Evolutionary conservation across 1,140 invertebrate species (phyloP), one percentile per base, ranked within the genome.

Genomic region (Penaeus chinensis): DNA sequence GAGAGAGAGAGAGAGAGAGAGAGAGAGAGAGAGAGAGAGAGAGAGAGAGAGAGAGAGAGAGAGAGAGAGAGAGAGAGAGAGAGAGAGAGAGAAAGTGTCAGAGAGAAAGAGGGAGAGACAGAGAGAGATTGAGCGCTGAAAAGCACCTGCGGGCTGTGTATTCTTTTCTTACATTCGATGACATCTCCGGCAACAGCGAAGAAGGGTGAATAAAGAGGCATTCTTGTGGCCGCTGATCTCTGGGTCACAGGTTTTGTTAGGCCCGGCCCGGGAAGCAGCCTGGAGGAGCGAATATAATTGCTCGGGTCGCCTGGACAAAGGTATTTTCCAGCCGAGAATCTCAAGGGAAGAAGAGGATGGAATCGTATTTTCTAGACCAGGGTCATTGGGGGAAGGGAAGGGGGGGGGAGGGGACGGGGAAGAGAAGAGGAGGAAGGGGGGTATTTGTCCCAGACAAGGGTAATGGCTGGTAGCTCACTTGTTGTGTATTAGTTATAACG

Each of bases 221-320:
- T 22, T 24, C 76, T 54, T 54, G 54, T 54, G 54, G 54, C 54
- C 54, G 54, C 54, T 11, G 54, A 54, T 11, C 54, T 54, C 54
- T 54, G 54, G 54, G 54, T 54, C 54, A 54, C 54, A 54, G 54
- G 54, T 54, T 54, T 54, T 54, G 54, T 54, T 54, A 54, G 54
- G 22, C 76, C 42, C 27, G 37, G 13, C 24, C 42, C 4, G 54
- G 76, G 13, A 22, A 54, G 37, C 22, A 8, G 65, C 82, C 82
- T 74, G 62, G 82, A 69, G 82, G 69, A 83, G 60, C 82, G 24
- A 47, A 4, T 71, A 71, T 83, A 83, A 83, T 74, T 60, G 82
- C 82, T 62, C 82, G 66, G 42, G 82, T 74, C 47, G 42, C 32
- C 42, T 27, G 60, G 60, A 83, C 82, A 83, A 83, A 74, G 32